A percentile compares a stretch with the other conserved stretches of the same genome.
Conservation (phyloP, 2,888 invertebrate species). For the Aquatica leii region DNA sequence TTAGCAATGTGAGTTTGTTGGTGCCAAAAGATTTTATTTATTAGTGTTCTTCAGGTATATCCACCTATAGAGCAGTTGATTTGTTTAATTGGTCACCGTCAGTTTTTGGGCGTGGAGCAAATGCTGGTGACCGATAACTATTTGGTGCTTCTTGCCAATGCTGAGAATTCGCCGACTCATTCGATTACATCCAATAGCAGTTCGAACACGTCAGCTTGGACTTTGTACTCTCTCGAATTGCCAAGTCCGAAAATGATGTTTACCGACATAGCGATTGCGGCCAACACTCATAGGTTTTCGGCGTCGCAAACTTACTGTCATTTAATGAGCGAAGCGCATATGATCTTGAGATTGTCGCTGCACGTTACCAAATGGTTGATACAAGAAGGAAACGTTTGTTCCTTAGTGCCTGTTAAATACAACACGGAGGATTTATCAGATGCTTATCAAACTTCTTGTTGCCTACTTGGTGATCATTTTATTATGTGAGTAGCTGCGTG, state of each 20-base stretch:
- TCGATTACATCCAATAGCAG: conserved; percentile 58
- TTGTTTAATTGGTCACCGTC: conserved; percentile 72
- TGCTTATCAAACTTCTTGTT: conserved; percentile 64
- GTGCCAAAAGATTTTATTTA: too few species aligned
- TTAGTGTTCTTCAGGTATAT: conserved; percentile 58
- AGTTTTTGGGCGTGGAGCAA: conserved; percentile 71
- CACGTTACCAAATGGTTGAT: conserved; percentile 56
- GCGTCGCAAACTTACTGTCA: conserved; percentile 75
- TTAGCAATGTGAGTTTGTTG: conserved; percentile 59
- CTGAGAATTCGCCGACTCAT: conserved; percentile 65
- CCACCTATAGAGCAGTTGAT: conserved; percentile 69
- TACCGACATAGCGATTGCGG: conserved; percentile 74
- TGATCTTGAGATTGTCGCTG: conserved; percentile 67
- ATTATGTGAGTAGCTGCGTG: conserved; percentile 60
- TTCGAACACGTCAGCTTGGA: conserved; percentile 66
- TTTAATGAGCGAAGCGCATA: conserved; percentile 76
- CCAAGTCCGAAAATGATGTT: conserved; percentile 72
- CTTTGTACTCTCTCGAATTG: conserved; percentile 75
- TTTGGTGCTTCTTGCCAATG: conserved; percentile 66
- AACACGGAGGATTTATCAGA: conserved; percentile 59
- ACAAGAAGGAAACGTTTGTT: conserved; percentile 53
- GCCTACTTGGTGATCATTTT: conserved; percentile 66
- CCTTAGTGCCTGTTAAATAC: conserved; percentile 46
- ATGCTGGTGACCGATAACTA: conserved; percentile 62
- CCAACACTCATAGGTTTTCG: conserved; percentile 69